Evolutionary conservation across 2,797 vertebrate species (phyloP).

Genomic region (Spondyliosoma cantharus): DNA sequence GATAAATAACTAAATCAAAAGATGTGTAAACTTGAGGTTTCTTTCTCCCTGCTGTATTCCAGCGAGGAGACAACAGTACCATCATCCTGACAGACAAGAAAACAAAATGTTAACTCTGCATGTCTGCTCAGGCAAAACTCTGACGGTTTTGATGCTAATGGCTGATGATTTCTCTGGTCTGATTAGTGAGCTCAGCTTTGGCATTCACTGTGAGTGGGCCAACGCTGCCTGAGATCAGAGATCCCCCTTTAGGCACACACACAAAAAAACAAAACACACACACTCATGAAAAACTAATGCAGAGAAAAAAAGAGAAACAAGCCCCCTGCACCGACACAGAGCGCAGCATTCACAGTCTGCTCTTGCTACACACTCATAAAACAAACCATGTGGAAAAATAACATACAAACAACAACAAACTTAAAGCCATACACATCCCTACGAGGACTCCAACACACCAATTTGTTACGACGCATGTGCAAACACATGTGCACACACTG

Average conservation of each 20-base stretch:
- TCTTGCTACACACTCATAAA: slow-evolving; percentile 13
- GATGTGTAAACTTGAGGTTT: slow-evolving; percentile 27
- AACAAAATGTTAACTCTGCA: slow-evolving; percentile 55
- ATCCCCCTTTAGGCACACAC: slow-evolving; percentile 29
- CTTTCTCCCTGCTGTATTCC: slow-evolving; percentile 39
- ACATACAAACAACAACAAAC: slow-evolving; percentile 25
- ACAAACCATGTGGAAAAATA: slow-evolving; percentile 10
- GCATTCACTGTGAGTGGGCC: slow-evolving; percentile 54
- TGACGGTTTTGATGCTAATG: slow-evolving; percentile 66
- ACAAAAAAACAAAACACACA: not conserved
- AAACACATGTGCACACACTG: slow-evolving; percentile 19
- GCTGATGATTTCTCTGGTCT: slow-evolving; percentile 64
- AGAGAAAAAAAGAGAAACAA: slow-evolving; percentile 22
- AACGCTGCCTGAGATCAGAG: slow-evolving; percentile 63
- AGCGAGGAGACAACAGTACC: slow-evolving; percentile 26
- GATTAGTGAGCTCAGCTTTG: slow-evolving; percentile 67
- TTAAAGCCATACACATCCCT: not conserved
- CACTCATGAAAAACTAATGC: slow-evolving; percentile 48
- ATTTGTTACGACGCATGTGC: slow-evolving; percentile 22
- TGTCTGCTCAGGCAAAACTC: slow-evolving; percentile 52
- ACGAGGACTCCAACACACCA: slow-evolving; percentile 19
- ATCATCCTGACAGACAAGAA: slow-evolving; percentile 45
- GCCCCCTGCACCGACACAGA: slow-evolving; percentile 12
- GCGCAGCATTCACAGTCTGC: slow-evolving; percentile 17
- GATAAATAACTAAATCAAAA: slow-evolving; percentile 33